Base-by-base conservation (phyloP, 2,888 invertebrate species). In the Latrodectus hesperus region DNA sequence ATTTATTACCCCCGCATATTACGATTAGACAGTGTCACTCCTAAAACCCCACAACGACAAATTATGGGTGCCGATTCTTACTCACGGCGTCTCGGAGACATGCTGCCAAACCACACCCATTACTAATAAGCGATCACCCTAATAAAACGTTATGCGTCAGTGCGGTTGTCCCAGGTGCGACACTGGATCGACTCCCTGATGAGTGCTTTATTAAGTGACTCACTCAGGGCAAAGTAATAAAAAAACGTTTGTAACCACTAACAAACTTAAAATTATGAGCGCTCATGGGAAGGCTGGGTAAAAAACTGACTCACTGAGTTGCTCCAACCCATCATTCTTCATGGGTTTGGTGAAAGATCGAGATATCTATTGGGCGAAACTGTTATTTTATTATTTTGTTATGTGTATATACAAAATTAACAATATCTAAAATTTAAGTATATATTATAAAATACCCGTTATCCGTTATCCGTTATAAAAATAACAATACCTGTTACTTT, bases 91-190 rank as follows among this genome's bases (percentile, higher is more conserved):
- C 60, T 60, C 12, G n/a, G n/a, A n/a, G n/a, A 16, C n/a, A 60
- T 60, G 60, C 14, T 51, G 26, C 52, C 10, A 51, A 64, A 71
- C 84, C 84, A 84, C 84, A 77, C 84, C 84, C 84, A 84, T 52
- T 49, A 11, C 77, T 84, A 84, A 84, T 71, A 72, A 77, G 77
- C 84, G 65, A 67, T 67, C 65, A 22, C 17, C 38, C 77, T 76
- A 71, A 84, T 84, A 84, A 84, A 82, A 77, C 72, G 84, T 65
- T 53, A 51, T 75, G 75, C 76, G 75, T 83, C 83, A 83, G 52
- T 83, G 71, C 70, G 68, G 72, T 72, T 71, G 72, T 51, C 84
- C 72, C 84, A 84, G 84, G 84, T 84, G 84, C 65, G 77, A 77
- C 84, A 72, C 65, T 53, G 60, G 0, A 16, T 12, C 14, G 52